A percentile compares a stretch with the other conserved stretches of the same genome.
Conservation (phyloP, 1,140 invertebrate species). For the Atta colombica region DNA sequence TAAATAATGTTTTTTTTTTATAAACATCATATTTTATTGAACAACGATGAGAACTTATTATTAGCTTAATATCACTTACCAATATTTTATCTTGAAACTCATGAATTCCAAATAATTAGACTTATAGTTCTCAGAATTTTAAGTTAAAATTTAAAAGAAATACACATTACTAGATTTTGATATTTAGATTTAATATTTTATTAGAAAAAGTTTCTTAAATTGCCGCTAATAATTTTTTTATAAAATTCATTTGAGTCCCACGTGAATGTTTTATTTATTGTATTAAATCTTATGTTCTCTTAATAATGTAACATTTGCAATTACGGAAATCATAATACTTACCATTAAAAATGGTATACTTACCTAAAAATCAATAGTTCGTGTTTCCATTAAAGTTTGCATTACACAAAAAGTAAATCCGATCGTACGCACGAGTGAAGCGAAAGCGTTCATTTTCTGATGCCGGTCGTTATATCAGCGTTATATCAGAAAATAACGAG, state of each 20-base stretch:
- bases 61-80: not conserved
- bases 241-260: not conserved
- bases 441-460: constrained; percentile 46
- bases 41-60: not conserved
- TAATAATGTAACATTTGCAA: constrained; percentile 10
- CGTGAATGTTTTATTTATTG: not conserved
- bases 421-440: constrained; percentile 35
- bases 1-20: not conserved
- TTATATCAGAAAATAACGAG: too few species aligned
- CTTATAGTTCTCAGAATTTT: not conserved
- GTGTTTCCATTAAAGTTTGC: constrained; percentile 36
- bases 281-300: constrained; percentile 15
- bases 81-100: not conserved
- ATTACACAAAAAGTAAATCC: constrained; percentile 47
- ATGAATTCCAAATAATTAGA: not conserved
- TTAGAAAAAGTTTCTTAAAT: not conserved
- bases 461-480: not conserved
- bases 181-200: not conserved
- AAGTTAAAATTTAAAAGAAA: not conserved
- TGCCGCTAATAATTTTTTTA: not conserved
- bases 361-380: constrained; percentile 19
- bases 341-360: not conserved
- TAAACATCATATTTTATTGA: not conserved
- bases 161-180: not conserved
- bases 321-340: not conserved